Conservation (phyloP, 1,140 invertebrate genomes). For the Plectrocnemia conspersa region DNA sequence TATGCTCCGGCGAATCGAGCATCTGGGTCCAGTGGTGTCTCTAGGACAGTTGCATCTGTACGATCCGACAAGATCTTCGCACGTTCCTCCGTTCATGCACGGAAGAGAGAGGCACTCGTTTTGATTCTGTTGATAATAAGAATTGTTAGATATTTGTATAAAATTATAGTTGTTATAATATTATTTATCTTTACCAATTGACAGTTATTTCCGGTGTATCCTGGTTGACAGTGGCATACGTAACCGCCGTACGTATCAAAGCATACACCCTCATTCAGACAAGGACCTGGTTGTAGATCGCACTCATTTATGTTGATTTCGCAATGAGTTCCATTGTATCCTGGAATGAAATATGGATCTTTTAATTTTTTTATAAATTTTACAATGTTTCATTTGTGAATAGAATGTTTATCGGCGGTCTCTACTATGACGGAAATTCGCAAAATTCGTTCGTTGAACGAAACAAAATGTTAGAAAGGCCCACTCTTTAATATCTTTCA, state of each 20-base stretch:
- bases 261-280: constrained; percentile 71
- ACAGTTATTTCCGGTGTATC: constrained; percentile 78
- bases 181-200: constrained; percentile 51
- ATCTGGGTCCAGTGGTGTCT: constrained; percentile 72
- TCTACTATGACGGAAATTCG: too few species aligned
- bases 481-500: too few species aligned
- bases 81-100: constrained; percentile 78
- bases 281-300: constrained; percentile 58
- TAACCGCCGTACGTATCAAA: constrained; percentile 76
- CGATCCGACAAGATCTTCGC: constrained; percentile 67
- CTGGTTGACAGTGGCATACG: constrained; percentile 76
- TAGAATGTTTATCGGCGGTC: too few species aligned
- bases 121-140: constrained; percentile 49
- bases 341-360: too few species aligned
- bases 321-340: constrained; percentile 74
- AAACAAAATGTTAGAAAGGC: too few species aligned
- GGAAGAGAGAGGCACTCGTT: constrained; percentile 62
- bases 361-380: too few species aligned
- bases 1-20: constrained; percentile 50
- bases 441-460: too few species aligned
- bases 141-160: too few species aligned
- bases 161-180: neutral
- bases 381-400: too few species aligned
- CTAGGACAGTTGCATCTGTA: constrained; percentile 70
- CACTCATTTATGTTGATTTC: constrained; percentile 86